These are phyloP conservation scores for Diglossa cyanea DNA, from an alignment of 2,797 vertebrate genomes.

Conservation along the genomic window DNA sequence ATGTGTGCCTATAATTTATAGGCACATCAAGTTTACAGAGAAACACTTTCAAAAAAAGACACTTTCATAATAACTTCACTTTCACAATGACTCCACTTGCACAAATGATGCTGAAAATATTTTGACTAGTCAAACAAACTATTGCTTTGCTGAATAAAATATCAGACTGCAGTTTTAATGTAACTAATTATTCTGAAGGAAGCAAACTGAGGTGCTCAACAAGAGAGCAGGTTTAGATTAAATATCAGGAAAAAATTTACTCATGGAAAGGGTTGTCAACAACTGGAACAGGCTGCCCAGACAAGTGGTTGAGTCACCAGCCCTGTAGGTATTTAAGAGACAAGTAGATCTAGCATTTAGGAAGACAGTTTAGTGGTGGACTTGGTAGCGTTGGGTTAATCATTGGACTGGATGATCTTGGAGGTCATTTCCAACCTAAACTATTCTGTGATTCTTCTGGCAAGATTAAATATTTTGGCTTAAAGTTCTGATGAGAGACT, in stretches of 20 bases:
- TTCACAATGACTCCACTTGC: background rate
- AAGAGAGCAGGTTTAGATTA: background rate
- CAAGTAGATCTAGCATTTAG: background rate
- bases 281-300: background rate
- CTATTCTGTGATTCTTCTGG: background rate
- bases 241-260: background rate
- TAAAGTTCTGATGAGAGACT: background rate
- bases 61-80: background rate
- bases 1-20: background rate
- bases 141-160: background rate
- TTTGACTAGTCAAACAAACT: background rate
- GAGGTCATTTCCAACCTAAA: background rate
- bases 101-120: background rate
- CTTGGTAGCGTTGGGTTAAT: background rate
- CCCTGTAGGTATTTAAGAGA: background rate
- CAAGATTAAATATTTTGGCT: background rate
- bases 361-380: background rate
- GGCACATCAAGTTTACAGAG: background rate
- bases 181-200: background rate
- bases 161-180: background rate
- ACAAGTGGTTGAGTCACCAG: background rate
- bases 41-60: background rate
- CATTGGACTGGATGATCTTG: background rate
- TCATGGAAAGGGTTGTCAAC: background rate
- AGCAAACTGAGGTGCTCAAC: background rate